Percentiles rank a stretch among this genome's conserved stretches.
phyloP scores from a whole-genome alignment of 2,797 vertebrate species.

The Hylomyscus alleni region DNA sequence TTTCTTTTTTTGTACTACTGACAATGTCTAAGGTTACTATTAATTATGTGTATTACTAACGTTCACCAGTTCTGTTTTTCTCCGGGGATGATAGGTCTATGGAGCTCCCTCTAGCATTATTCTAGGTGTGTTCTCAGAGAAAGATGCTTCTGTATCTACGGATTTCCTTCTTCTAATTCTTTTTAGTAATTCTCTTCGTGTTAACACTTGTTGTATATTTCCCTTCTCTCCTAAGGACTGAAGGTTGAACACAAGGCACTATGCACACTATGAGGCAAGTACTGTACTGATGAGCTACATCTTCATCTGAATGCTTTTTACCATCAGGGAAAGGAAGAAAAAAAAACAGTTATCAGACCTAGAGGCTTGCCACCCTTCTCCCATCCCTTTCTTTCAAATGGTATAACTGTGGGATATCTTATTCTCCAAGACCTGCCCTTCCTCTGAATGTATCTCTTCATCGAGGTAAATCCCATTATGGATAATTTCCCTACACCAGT shows the following conservation, averaged over 20 bases:
- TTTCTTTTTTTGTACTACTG: background rate
- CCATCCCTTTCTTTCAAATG: background rate
- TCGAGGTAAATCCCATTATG: background rate
- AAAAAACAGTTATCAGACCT: background rate
- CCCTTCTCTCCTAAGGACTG: background rate
- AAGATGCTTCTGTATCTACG: background rate
- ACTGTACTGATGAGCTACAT: background rate
- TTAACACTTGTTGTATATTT: background rate
- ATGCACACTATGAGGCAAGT: background rate
- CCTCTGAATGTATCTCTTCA: background rate
- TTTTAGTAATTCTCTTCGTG: background rate
- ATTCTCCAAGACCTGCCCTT: constrained; percentile 5
- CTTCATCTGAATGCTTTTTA: background rate
- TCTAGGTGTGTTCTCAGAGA: background rate
- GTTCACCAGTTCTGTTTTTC: background rate
- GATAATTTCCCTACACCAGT: background rate
- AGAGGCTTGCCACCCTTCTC: background rate
- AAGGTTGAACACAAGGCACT: background rate
- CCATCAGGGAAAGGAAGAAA: background rate
- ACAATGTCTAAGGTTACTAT: background rate
- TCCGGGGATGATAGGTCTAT: background rate
- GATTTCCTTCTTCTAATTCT: background rate
- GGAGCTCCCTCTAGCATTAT: background rate
- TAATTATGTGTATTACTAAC: background rate
- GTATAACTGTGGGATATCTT: background rate